Evolutionary conservation across 2,888 invertebrate genomes (phyloP), one percentile per base, ranked within the genome.

Genomic region (Nomada flava): DNA sequence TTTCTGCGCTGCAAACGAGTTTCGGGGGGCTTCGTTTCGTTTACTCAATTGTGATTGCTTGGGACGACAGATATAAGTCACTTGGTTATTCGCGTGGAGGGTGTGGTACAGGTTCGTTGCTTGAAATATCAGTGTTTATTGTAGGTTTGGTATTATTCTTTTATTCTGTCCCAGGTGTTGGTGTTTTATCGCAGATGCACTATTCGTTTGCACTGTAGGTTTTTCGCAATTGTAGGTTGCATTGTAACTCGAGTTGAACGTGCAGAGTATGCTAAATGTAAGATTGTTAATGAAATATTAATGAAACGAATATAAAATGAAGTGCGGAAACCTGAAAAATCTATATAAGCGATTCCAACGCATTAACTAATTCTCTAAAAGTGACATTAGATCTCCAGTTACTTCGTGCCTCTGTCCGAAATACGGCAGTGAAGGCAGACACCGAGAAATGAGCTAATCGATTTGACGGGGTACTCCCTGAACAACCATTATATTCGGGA

Each of bases 401-500:
- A 5, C 36, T 11, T 50, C 5, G 26, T 36, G 75, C 44, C 52
- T 42, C 55, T 64, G 52, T 15, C 62, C 59, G 71, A 79, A 68
- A 65, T 55, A 73, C 15, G 64, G 59, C 47, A 75, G 70, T 53
- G 36, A 73, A 72, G 70, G 70, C 65, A 76, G 81, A 69, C 79
- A 76, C 50, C 70, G 74, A 70, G 84, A 86, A 85, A 82, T 67
- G 80, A 83, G 75, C 79, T 85, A 88, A 88, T 90, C 85, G 87
- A 89, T 90, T 90, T 89, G 89, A 91, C 88, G 88, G 87, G 87
- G 84, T 90, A 85, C 85, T 83, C 85, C 85, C 85, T 73, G 89
- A 90, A 90, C 89, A 88, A 82, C 90, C 91, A 90, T 92, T 92
- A 92, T 90, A 90, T 87, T 89, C 88, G 88, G 85, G 86, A 79